Conservation (phyloP, 1,140 invertebrate genomes). For the Dinoponera quadriceps region DNA sequence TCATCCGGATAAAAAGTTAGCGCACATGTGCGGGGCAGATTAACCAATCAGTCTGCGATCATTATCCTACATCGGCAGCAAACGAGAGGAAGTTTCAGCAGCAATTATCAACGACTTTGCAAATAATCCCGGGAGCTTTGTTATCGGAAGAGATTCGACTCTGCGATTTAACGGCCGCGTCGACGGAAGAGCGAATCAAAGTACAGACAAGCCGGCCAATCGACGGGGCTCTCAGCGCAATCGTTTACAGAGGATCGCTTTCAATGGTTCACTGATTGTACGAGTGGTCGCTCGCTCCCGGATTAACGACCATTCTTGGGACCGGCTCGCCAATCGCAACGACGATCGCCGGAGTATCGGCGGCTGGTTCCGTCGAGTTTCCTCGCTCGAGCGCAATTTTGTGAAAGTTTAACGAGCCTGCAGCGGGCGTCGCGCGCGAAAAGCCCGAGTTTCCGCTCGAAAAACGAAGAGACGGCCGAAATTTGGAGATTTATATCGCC, state of each 20-base stretch:
- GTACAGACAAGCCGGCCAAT: conserved; percentile 37
- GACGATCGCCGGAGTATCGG: conserved; percentile 48
- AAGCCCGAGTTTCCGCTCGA: conserved; percentile 29
- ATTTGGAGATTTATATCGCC: conserved; percentile 45
- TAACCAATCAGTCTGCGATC: not conserved
- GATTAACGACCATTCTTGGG: conserved; percentile 52
- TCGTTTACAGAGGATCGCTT: conserved; percentile 46
- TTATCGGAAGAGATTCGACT: conserved; percentile 7
- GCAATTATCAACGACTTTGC: conserved; percentile 19
- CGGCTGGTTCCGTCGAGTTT: conserved; percentile 26
- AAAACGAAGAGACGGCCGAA: not conserved
- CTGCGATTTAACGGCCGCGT: conserved; percentile 18
- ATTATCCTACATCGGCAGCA: not conserved
- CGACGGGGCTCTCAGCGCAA: conserved; percentile 11
- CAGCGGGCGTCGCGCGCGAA: conserved; percentile 15
- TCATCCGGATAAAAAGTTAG: not conserved
- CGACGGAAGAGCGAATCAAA: conserved; percentile 49
- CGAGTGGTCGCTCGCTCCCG: conserved; percentile 37
- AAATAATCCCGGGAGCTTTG: conserved; percentile 35
- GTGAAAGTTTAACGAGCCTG: conserved; percentile 56
- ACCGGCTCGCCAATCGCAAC: conserved; percentile 33
- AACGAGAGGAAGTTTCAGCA: not conserved
- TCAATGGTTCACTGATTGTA: conserved; percentile 58
- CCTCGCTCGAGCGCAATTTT: conserved; percentile 37
- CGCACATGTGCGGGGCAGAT: not conserved